Evolutionary conservation across 1,140 invertebrate genomes (phyloP).

Genomic region (Drosophila suzukii): DNA sequence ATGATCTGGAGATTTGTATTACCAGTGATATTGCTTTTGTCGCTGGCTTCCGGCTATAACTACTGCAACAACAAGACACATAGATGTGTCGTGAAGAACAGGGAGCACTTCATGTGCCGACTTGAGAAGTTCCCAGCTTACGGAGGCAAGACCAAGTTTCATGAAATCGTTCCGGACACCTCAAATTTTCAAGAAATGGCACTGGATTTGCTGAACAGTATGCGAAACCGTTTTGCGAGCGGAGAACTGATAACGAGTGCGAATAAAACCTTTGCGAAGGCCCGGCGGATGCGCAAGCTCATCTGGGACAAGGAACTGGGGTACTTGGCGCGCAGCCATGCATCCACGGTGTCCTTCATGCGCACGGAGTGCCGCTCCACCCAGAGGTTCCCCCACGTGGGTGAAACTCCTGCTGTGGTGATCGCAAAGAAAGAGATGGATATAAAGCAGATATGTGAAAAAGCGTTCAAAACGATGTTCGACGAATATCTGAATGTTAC

Average conservation of each 20-base stretch:
- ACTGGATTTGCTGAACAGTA: slow-evolving; percentile 8
- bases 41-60: slow-evolving; percentile 39
- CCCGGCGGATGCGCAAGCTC: slow-evolving; percentile 56
- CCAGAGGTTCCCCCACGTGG: slow-evolving; percentile 41
- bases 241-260: slow-evolving; percentile 5
- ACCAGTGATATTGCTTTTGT: background rate
- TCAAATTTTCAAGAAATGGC: background rate
- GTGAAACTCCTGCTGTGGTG: slow-evolving; percentile 21
- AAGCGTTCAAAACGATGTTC: slow-evolving; percentile 1
- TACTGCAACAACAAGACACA: slow-evolving; percentile 53
- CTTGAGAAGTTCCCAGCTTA: slow-evolving; percentile 2
- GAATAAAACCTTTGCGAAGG: slow-evolving; percentile 26
- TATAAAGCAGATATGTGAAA: background rate
- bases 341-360: slow-evolving; percentile 39
- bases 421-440: background rate
- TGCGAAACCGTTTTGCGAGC: slow-evolving; percentile 37
- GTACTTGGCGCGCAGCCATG: slow-evolving; percentile 51
- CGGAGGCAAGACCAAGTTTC: slow-evolving; percentile 3
- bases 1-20: background rate
- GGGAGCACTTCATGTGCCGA: slow-evolving; percentile 52
- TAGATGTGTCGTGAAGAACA: slow-evolving; percentile 2
- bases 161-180: slow-evolving; percentile 29
- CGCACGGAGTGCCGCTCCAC: slow-evolving; percentile 42
- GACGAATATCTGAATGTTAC: background rate
- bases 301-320: slow-evolving; percentile 67